These are phyloP conservation scores for Eidolon helvum DNA, from an alignment of 2,113 vertebrate species.

Conservation along the genomic window DNA sequence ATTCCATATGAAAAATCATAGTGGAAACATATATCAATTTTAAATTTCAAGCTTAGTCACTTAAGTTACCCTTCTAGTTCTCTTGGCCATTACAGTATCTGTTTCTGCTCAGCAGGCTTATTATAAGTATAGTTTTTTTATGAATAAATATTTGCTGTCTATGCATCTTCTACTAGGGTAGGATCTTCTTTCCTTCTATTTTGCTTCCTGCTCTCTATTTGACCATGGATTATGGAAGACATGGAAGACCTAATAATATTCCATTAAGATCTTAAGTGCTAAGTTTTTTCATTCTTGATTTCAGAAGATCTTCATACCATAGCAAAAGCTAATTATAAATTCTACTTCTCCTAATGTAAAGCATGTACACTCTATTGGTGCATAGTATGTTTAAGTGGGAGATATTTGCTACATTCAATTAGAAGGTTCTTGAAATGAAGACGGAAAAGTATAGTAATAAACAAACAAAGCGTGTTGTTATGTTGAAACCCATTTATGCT, in stretches of 20 bases:
- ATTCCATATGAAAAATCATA: background rate
- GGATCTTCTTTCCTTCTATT: background rate
- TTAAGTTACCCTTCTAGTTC: background rate
- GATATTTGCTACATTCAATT: background rate
- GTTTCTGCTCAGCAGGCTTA: background rate
- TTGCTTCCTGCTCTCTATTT: background rate
- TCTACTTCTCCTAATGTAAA: background rate
- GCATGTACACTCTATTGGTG: background rate
- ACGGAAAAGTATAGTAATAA: background rate
- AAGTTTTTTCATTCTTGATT: background rate
- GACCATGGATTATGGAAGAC: background rate
- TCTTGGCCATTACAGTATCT: background rate
- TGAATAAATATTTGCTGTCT: background rate
- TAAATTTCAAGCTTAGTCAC: background rate
- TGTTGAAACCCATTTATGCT: background rate
- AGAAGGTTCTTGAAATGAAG: background rate
- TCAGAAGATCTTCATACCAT: background rate
- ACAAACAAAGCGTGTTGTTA: background rate
- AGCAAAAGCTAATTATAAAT: background rate
- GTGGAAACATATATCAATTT: background rate
- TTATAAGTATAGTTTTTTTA: background rate
- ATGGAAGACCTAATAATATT: background rate
- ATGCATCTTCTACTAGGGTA: background rate
- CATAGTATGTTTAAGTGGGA: background rate
- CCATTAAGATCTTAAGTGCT: background rate